Conservation (phyloP, 30 jellyfish, hydroid and myxozoan genomes). For the Cassiopea andromeda region DNA sequence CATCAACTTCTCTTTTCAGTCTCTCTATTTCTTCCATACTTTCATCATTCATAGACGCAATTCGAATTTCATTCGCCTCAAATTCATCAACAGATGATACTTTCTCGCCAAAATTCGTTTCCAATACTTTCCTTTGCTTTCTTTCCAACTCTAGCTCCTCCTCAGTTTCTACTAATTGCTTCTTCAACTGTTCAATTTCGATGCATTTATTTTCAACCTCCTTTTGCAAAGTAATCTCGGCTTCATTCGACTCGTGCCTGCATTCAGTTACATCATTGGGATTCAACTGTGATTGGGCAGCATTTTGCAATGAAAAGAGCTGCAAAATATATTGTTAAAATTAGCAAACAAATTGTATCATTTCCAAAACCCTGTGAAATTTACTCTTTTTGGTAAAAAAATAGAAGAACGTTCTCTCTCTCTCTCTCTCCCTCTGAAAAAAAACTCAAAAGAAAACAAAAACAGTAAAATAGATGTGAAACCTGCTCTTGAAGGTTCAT, state of each 20-base stretch:
- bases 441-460: no score
- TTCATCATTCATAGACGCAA: slow-evolving; percentile 43
- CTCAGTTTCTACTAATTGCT: not conserved
- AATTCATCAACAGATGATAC: slow-evolving; percentile 67
- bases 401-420: no score
- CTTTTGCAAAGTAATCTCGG: not conserved
- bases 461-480: not conserved
- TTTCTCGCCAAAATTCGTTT: slow-evolving; percentile 61
- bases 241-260: not conserved
- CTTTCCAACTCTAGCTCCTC: slow-evolving; percentile 54
- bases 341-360: no score
- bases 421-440: no score
- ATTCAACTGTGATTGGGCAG: not conserved
- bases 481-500: slow-evolving; percentile 12
- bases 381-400: no score
- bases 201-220: slow-evolving; percentile 25
- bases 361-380: no score
- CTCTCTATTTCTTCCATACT: slow-evolving; percentile 32
- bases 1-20: slow-evolving; percentile 40
- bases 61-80: slow-evolving; percentile 60
- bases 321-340: not conserved
- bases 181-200: slow-evolving; percentile 1
- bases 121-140: slow-evolving; percentile 42
- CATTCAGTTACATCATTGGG: not conserved
- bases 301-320: not conserved